phyloP scores from a whole-genome alignment of 1,140 invertebrate species.

The Sogatella furcifera region DNA sequence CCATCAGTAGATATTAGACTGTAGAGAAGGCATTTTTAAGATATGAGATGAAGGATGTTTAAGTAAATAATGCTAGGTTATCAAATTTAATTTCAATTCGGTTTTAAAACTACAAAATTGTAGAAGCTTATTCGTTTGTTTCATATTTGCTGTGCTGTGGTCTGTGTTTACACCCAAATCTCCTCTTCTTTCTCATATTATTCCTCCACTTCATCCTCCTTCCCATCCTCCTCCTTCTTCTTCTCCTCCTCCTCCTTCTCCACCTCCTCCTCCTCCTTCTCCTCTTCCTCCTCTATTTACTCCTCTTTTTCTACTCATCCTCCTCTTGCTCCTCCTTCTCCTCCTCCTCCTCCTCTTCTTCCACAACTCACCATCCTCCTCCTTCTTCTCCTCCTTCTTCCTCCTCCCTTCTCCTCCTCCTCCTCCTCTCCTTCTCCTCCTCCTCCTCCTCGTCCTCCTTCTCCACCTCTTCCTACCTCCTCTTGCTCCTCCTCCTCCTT shows the following conservation, averaged over 20 bases:
- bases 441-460: not conserved
- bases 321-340: not conserved
- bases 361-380: too few species aligned
- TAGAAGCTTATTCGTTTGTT: too few species aligned
- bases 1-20: too few species aligned
- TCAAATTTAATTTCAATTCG: too few species aligned
- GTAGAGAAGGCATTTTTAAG: too few species aligned
- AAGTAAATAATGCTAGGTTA: too few species aligned
- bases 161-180: too few species aligned
- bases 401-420: not conserved
- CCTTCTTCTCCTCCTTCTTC: not conserved
- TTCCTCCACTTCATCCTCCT: constrained; percentile 1
- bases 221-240: not conserved
- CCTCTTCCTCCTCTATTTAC: not conserved
- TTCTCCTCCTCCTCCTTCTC: not conserved
- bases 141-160: constrained; percentile 5
- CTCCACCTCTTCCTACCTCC: not conserved
- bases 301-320: not conserved
- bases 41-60: too few species aligned
- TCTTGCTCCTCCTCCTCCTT: too few species aligned
- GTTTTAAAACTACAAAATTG: too few species aligned
- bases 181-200: constrained; percentile 17
- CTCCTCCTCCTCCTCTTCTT: not conserved
- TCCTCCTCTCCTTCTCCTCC: not conserved
- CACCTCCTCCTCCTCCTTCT: not conserved